Base-by-base conservation (phyloP, 2,888 invertebrate species). In the Drosophila mimetica region DNA sequence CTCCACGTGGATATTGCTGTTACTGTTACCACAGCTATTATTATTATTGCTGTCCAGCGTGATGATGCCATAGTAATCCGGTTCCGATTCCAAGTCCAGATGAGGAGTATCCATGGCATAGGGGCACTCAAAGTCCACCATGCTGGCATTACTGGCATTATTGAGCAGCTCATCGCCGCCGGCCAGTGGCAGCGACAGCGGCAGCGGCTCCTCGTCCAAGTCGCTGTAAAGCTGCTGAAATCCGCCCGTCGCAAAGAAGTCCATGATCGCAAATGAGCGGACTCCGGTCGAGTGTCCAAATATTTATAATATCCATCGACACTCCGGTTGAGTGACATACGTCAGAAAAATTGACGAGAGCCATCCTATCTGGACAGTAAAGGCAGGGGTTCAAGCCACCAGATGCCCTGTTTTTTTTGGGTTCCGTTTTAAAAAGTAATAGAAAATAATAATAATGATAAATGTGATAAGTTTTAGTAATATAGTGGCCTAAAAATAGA, bases 221-320 rank as follows among this genome's bases (percentile, higher is more conserved):
- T 91, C 91, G 58, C 82, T 89, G 76, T 90, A 91, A 48, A 92
- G 84, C 76, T 92, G 91, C 70, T 92, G 92, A 65, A 92, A 91
- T 50, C 90, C 92, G 64, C 91, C 92, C 53, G 91, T 89, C 32
- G 92, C 90, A 80, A 92, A 89, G 86, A 92, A 92, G 60, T 92
- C 92, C 91, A 92, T 91, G 53, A 6, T 47, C 39, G 44, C 67
- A 76, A 86, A 79, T 82, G 83, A 79, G 18, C 39, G 20, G 22
- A 7, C 14, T 9, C 39, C 25, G 18, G 51, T 0, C 34, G 47
- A 42, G 61, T 74, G 84, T 84, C 81, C 70, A 86, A 84, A 84
- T 86, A 88, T 84, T 84, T 88, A 84, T 86, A 71, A 28, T 54
- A 54, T 20, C 11, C 5, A 22, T 32, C 11, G 44, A 25, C 8